phyloP scores from a whole-genome alignment of 53 echinoderm and acorn worm genomes.

The Henricia sp. region DNA sequence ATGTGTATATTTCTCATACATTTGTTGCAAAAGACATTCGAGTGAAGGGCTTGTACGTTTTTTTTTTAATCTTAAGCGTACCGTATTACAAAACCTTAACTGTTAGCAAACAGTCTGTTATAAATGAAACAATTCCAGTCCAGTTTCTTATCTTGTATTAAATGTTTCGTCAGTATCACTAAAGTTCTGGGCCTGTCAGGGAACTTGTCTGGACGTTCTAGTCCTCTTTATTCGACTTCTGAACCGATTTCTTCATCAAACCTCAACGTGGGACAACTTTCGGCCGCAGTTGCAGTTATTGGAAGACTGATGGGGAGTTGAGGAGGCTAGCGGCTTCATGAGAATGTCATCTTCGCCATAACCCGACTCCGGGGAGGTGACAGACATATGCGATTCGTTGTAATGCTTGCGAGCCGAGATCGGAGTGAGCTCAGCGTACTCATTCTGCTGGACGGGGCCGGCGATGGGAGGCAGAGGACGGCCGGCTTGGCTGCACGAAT shows the following conservation, averaged over 20 bases:
- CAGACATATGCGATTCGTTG: slow-evolving; percentile 12
- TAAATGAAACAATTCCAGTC: too few relatives aligned
- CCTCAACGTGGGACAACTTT: slow-evolving; percentile 41
- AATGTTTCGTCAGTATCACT: background rate
- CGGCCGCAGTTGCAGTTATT: slow-evolving; percentile 42
- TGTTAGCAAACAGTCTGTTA: too few relatives aligned
- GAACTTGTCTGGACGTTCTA: background rate
- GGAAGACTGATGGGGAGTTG: slow-evolving; percentile 4
- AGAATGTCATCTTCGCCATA: slow-evolving; percentile 42
- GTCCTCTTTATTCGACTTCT: background rate
- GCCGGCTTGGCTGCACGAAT: slow-evolving; percentile 57
- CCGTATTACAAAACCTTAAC: too few relatives aligned
- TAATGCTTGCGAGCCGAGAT: slow-evolving; percentile 43
- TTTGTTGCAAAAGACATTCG: too few relatives aligned
- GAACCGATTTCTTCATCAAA: slow-evolving; percentile 7
- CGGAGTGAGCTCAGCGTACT: slow-evolving; percentile 73
- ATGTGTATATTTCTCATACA: too few relatives aligned
- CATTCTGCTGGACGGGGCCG: slow-evolving; percentile 77
- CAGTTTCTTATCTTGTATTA: too few relatives aligned
- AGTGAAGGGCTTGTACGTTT: too few relatives aligned
- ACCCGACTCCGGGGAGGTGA: slow-evolving; percentile 34
- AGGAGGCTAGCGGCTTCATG: background rate
- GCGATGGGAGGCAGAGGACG: slow-evolving; percentile 68
- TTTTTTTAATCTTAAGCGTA: too few relatives aligned
- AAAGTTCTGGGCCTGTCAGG: background rate